A percentile compares a stretch with the other conserved stretches of the same genome.
These are phyloP conservation scores for Burhinus bistriatus DNA, from an alignment of 2,113 vertebrate species.

Conservation along the genomic window DNA sequence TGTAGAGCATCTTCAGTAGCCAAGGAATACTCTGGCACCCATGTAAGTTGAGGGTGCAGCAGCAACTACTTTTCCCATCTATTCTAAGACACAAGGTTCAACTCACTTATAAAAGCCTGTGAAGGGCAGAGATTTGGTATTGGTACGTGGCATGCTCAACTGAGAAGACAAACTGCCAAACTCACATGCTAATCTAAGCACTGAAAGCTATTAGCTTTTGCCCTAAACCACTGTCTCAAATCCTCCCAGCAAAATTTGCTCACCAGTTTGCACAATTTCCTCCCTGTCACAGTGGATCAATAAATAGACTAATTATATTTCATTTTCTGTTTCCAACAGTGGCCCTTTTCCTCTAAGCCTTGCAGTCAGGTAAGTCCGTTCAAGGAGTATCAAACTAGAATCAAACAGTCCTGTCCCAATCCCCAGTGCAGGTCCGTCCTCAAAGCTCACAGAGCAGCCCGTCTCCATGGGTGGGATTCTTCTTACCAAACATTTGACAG, in stretches of 20 bases:
- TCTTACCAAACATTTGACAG: neutral
- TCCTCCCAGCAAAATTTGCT: neutral
- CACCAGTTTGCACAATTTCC: neutral
- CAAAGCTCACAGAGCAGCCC: neutral
- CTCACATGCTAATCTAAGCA: neutral
- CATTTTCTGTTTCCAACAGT: neutral
- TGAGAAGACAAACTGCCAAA: neutral
- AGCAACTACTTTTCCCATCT: neutral
- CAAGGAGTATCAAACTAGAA: neutral
- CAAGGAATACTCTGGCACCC: neutral
- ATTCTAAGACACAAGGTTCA: neutral
- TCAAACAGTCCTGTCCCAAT: neutral
- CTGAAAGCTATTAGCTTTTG: neutral
- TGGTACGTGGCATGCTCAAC: neutral
- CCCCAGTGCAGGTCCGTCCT: neutral
- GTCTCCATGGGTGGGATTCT: neutral
- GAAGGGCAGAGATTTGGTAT: neutral
- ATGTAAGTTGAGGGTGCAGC: neutral
- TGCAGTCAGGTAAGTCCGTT: neutral
- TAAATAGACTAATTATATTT: neutral
- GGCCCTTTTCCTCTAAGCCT: neutral
- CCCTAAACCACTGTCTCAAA: neutral
- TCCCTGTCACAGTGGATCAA: neutral
- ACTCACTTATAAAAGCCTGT: neutral
- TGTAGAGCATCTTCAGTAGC: neutral